Evolutionary conservation across 2,888 invertebrate genomes (phyloP).

Genomic region (Congeria kusceri): DNA sequence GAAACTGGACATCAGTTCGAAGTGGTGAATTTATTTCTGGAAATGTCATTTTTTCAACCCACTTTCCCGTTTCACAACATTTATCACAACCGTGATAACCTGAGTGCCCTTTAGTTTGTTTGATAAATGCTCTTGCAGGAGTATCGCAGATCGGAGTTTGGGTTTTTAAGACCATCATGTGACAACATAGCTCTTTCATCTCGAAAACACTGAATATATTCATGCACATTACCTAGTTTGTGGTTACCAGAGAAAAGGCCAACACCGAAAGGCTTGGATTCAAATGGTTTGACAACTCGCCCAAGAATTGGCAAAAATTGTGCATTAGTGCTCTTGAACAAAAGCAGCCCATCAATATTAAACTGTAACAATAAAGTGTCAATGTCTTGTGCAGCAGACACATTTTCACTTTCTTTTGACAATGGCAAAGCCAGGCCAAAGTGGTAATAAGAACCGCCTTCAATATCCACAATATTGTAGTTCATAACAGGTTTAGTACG

Average conservation of each 20-base stretch:
- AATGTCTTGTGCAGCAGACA: not conserved
- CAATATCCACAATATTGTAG: constrained; percentile 5
- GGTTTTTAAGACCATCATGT: no score
- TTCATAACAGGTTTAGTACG: not conserved
- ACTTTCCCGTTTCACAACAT: constrained; percentile 23
- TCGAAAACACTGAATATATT: no score
- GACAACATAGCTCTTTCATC: no score
- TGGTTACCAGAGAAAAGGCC: constrained; percentile 7
- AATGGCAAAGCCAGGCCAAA: not conserved
- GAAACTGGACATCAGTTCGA: constrained; percentile 58
- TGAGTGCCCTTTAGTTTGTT: constrained; percentile 32
- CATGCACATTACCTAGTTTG: not conserved
- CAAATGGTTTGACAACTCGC: not conserved
- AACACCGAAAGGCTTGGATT: not conserved
- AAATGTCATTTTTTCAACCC: constrained; percentile 57
- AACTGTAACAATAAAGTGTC: not conserved
- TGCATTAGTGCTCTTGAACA: constrained; percentile 11
- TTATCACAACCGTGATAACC: constrained; percentile 46
- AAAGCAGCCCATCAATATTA: constrained; percentile 15
- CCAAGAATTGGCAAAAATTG: constrained; percentile 7
- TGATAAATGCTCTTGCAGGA: constrained; percentile 35
- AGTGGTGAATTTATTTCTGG: constrained; percentile 47
- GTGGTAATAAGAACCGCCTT: constrained; percentile 16
- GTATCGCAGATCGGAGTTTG: constrained; percentile 18
- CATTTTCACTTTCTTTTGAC: not conserved